Evolutionary conservation across 2,113 vertebrate species (phyloP), one percentile per base, ranked within the genome.

Genomic region (Chlorocebus sabaeus): DNA sequence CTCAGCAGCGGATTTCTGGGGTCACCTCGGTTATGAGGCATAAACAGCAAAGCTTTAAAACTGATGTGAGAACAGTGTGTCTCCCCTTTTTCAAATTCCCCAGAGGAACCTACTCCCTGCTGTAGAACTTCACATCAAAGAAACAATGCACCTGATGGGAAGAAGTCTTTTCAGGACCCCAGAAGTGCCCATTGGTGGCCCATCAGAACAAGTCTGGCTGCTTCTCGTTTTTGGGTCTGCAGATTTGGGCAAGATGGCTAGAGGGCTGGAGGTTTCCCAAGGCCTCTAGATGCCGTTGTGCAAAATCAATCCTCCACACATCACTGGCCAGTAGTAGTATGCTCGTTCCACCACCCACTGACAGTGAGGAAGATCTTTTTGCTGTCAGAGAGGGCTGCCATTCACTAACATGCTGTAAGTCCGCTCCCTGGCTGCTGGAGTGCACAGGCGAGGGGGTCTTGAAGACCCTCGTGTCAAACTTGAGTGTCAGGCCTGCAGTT

Each of bases 401-500:
- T 99, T 98, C 87, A 97, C 92, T 0, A 98, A 99, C 89, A 99
- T 43, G 2, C 94, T 98, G 89, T 98, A 99, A 14, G 99, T 96
- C 0, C 96, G 97, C n/a, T 99, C 99, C 2, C 98, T 95, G 3
- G 98, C 40, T 0, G 97, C 97, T 0, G 98, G 98, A 0, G 98
- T 98, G 17, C 98, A 98, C 38, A 99, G 87, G 1, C 98, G 98
- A 0, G 98, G 98, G 0, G 98, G 67, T 98, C 98, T 98, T 98
- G 97, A 99, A 99, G 83, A 99, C 16, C 43, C 99, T 99, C 30
- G 5, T 35, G 45, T 79, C 45, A 50, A 79, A 10, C 76, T 3
- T 17, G 68, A 18, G 76, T 79, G 45, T 79, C 76, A 50, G 76
- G 17, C 16, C 30, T 50, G 17, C 5, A 79, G 45, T 50, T 79